Base-by-base conservation (phyloP, 1,140 invertebrate species). In the Luehdorfia chinensis region DNA sequence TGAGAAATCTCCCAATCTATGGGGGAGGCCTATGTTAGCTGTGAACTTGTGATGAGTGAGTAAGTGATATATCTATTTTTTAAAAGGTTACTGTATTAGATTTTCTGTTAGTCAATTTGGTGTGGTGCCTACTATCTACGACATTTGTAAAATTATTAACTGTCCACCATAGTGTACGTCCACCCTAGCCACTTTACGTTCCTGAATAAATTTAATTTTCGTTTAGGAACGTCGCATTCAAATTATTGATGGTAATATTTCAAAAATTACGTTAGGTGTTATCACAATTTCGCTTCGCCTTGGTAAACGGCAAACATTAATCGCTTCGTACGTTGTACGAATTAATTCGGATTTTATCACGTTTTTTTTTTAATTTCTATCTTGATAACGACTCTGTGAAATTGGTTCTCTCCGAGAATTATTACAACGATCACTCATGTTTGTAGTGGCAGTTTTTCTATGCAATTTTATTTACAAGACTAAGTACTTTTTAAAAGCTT, bases 241-340 rank as follows among this genome's bases (percentile, higher is more conserved):
- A 43, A 43, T 43, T 43, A 43, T 30, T 28, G 14, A 28, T 4
- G 14, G 39, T 43, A 30, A 43, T 43, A 43, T 43, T 43, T 43
- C 39, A 43, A 43, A 43, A 43, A 30, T 14, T 43, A 43, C 27
- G 25, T 43, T 11, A 15, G 8, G 12, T 8, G 37, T 27, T 27
- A 41, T 41, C 37, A 12, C 9, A 28, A 18, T 43, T 27, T n/a
- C 39, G 12, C 12, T 12, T 19, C 33, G 27, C 25, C 9, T 19
- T 11, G n/a, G n/a, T 2, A 18, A 19, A 30, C 14, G n/a, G 39
- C 25, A 16, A 43, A 30, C 39, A 28, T 43, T 43, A 34, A 34
- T 37, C 34, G 34, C 34, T 21, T 37, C 34, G 34, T 37, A 37
- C 18, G 34, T 1, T 30, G 23, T 16, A 43, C 39, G 39, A 30